These are phyloP conservation scores for Brachionus asplanchnoidis DNA, from an alignment of 1,140 invertebrate species.

Conservation along the genomic window DNA sequence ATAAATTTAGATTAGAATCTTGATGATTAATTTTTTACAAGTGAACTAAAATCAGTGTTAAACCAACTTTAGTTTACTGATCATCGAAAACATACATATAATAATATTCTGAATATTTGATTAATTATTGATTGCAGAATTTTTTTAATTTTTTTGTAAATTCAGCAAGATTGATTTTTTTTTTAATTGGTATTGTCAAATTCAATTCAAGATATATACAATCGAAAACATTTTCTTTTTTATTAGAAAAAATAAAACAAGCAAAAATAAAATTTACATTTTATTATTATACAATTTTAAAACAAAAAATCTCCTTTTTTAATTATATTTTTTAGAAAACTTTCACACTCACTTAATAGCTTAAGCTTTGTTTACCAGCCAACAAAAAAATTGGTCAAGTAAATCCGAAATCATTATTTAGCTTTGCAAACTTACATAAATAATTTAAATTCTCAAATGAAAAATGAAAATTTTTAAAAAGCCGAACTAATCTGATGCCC, in stretches of 20 bases:
- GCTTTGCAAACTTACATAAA: not conserved
- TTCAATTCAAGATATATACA: no score
- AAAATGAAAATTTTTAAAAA: not conserved
- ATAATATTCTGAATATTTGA: no score
- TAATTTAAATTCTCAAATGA: not conserved
- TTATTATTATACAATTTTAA: not conserved
- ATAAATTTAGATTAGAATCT: no score
- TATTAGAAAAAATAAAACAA: not conserved
- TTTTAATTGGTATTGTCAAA: not conserved
- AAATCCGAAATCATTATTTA: not conserved
- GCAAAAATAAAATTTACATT: not conserved
- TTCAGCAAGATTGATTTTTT: no score
- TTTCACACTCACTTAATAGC: not conserved
- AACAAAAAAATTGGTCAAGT: not conserved
- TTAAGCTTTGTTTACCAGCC: not conserved
- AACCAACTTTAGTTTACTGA: no score
- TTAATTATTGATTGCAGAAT: no score
- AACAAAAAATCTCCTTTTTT: not conserved
- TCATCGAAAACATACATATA: no score
- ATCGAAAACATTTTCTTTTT: not conserved
- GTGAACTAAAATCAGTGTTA: no score
- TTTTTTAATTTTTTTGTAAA: no score
- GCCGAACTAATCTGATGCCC: constrained; percentile 37
- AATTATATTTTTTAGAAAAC: not conserved
- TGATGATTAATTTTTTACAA: no score